Evolutionary conservation across 2,888 invertebrate genomes (phyloP).

Genomic region (Drosophila mayaguana): DNA sequence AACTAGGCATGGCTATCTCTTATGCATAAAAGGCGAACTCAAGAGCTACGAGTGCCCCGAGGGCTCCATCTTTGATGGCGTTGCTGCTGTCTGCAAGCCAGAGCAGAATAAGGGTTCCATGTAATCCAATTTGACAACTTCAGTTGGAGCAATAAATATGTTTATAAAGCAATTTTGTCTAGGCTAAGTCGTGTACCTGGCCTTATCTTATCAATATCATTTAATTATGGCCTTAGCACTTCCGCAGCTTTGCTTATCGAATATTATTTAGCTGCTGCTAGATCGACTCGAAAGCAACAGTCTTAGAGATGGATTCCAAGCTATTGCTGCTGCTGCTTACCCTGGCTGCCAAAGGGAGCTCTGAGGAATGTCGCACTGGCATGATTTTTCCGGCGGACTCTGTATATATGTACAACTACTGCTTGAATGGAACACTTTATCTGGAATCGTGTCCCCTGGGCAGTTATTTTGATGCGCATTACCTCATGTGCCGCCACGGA

Average conservation of each 20-base stretch:
- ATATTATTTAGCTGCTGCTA: slow-evolving; percentile 19
- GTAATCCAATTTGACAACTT: neutral
- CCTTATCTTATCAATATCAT: slow-evolving; percentile 14
- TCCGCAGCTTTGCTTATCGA: neutral
- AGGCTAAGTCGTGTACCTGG: no score
- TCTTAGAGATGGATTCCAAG: slow-evolving; percentile 5
- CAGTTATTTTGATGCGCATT: slow-evolving; percentile 46
- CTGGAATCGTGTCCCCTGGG: slow-evolving; percentile 43
- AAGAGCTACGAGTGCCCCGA: slow-evolving; percentile 10
- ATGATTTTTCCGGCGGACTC: slow-evolving; percentile 35
- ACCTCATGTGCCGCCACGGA: slow-evolving; percentile 45
- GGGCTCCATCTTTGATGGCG: slow-evolving; percentile 11
- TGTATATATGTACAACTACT: slow-evolving; percentile 28
- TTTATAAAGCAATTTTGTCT: neutral
- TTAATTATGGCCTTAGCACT: slow-evolving; percentile 10
- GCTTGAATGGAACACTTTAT: slow-evolving; percentile 15
- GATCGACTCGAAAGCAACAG: neutral
- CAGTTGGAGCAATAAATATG: neutral
- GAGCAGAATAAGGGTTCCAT: neutral
- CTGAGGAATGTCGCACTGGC: slow-evolving; percentile 15
- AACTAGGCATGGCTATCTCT: neutral
- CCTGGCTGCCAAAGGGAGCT: neutral
- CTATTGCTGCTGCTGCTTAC: neutral
- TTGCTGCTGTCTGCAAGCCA: neutral
- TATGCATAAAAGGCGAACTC: slow-evolving; percentile 38